These are phyloP conservation scores for Margarornis squamiger DNA, from an alignment of 2,797 vertebrate species.

Conservation along the genomic window DNA sequence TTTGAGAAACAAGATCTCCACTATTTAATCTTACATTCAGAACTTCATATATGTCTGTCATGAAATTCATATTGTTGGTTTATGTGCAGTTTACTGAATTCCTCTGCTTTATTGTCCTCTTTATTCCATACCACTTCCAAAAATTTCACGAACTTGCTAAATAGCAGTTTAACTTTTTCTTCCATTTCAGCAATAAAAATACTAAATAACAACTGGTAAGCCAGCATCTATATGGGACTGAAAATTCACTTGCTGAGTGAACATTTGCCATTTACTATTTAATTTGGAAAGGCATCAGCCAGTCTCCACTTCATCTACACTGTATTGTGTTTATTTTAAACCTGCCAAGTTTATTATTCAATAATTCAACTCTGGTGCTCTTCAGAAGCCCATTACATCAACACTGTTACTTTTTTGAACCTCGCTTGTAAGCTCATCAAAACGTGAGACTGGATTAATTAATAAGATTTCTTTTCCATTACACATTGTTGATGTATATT, in stretches of 20 bases:
- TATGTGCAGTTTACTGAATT: background rate
- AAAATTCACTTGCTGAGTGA: background rate
- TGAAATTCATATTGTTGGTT: background rate
- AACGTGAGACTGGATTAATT: background rate
- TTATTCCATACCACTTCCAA: background rate
- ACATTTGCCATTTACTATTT: background rate
- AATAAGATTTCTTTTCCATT: background rate
- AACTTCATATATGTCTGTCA: background rate
- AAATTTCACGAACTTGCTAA: background rate
- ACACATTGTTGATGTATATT: background rate
- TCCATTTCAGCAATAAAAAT: background rate
- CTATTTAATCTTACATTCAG: background rate
- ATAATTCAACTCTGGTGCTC: background rate
- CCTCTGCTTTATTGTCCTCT: background rate
- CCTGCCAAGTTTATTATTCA: background rate
- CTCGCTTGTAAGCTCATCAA: background rate
- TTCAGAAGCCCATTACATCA: background rate
- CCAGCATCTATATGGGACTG: background rate
- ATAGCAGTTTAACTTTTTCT: background rate
- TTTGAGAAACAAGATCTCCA: background rate
- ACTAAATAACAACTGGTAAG: background rate
- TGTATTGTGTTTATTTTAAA: slow-evolving; percentile 11
- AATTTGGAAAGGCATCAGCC: background rate
- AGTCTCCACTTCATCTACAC: background rate
- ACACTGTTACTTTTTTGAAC: background rate